phyloP scores from a whole-genome alignment of 2,888 invertebrate species.

The Microchrysa polita region DNA sequence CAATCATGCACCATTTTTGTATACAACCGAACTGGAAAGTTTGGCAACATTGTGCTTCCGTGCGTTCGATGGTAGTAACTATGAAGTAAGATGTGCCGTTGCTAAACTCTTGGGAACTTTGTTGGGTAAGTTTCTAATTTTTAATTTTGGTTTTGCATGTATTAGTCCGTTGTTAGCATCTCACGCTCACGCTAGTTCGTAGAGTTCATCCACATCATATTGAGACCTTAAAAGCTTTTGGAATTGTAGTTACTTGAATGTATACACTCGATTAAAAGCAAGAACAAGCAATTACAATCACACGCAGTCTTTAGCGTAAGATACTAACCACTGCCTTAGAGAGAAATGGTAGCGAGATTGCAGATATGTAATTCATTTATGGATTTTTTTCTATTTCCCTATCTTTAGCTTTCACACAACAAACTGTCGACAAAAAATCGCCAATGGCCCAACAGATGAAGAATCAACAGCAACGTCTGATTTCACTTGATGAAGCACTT shows the following conservation, averaged over 20 bases:
- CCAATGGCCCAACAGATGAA: constrained; percentile 50
- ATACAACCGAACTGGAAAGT: constrained; percentile 90
- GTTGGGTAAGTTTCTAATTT: constrained; percentile 68
- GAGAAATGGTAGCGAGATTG: too few species aligned
- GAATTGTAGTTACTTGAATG: too few species aligned
- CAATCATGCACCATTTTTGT: constrained; percentile 84
- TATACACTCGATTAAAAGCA: too few species aligned
- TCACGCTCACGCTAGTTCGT: too few species aligned
- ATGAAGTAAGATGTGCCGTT: constrained; percentile 90
- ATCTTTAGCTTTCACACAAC: constrained; percentile 75
- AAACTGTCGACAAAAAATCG: constrained; percentile 67
- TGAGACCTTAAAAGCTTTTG: too few species aligned
- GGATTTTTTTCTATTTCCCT: background rate
- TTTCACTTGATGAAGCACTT: constrained; percentile 90
- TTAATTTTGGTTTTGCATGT: constrained; percentile 7
- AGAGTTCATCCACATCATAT: too few species aligned
- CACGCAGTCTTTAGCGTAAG: too few species aligned
- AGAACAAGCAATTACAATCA: too few species aligned
- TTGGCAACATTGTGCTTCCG: constrained; percentile 91
- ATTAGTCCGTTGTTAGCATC: background rate
- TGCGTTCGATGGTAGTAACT: constrained; percentile 91
- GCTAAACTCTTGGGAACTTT: constrained; percentile 90
- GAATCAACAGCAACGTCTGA: constrained; percentile 60
- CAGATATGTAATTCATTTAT: background rate
- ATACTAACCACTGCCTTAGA: too few species aligned